Conservation (phyloP, 2,888 invertebrate species). For the Drymonia ruficornis region DNA sequence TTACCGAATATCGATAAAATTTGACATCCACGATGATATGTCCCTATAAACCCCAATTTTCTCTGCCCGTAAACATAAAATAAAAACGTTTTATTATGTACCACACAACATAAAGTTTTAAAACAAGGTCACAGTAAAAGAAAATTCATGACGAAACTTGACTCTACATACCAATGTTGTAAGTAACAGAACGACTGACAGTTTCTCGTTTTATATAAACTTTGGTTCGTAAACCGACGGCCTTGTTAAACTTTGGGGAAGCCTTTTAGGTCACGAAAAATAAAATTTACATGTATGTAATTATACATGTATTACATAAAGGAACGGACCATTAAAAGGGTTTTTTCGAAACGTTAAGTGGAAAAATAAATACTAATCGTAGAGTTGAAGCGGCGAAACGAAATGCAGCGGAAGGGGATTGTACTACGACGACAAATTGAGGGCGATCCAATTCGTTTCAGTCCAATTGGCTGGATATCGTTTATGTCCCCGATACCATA, state of each 20-base stretch:
- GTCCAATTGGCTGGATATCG: slow-evolving; percentile 82
- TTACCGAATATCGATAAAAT: slow-evolving; percentile 58
- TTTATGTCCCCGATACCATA: slow-evolving; percentile 75
- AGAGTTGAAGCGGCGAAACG: slow-evolving; percentile 61
- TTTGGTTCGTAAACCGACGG: slow-evolving; percentile 54
- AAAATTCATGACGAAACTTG: slow-evolving; percentile 63
- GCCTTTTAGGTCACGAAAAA: slow-evolving; percentile 64
- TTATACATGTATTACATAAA: slow-evolving; percentile 29
- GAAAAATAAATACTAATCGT: slow-evolving; percentile 47
- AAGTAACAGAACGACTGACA: slow-evolving; percentile 54
- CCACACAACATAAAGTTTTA: slow-evolving; percentile 60
- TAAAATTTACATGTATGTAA: slow-evolving; percentile 42
- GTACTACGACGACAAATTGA: slow-evolving; percentile 73
- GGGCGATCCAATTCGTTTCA: slow-evolving; percentile 83
- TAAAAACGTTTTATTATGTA: slow-evolving; percentile 63
- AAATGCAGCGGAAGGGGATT: slow-evolving; percentile 75
- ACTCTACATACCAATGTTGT: slow-evolving; percentile 46
- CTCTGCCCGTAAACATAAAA: slow-evolving; percentile 65
- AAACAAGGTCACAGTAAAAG: slow-evolving; percentile 63
- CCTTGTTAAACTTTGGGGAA: slow-evolving; percentile 65
- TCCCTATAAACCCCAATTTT: slow-evolving; percentile 56
- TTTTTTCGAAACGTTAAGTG: slow-evolving; percentile 39
- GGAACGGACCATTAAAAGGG: slow-evolving; percentile 14
- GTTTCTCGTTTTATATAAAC: slow-evolving; percentile 64
- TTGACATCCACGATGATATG: slow-evolving; percentile 51